Conservation (phyloP, 2,113 vertebrate species). For the Rhea pennata region DNA sequence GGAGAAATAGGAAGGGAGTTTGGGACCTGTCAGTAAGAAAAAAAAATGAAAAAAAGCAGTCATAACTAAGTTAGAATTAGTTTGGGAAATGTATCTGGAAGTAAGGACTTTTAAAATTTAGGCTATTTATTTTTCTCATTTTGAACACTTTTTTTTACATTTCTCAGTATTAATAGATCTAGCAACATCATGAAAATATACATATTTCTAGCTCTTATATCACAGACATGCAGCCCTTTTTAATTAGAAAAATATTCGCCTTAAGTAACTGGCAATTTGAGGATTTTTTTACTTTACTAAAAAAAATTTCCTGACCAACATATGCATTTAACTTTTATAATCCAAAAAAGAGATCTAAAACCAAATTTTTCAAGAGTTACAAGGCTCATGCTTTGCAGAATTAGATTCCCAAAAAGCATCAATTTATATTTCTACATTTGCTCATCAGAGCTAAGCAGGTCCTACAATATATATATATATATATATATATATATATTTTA, state of each 20-base stretch:
- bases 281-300: not conserved
- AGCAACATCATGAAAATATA: not conserved
- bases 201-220: not conserved
- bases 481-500: too few relatives aligned
- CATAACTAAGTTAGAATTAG: not conserved
- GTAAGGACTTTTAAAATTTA: not conserved
- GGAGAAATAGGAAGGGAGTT: not conserved
- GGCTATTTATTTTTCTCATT: not conserved
- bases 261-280: not conserved
- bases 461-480: not conserved
- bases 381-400: not conserved
- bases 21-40: not conserved
- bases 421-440: not conserved
- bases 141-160: not conserved
- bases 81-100: not conserved
- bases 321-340: not conserved
- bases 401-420: not conserved
- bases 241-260: not conserved
- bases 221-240: not conserved
- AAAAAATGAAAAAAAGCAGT: not conserved
- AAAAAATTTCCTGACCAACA: not conserved
- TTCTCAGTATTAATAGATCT: not conserved
- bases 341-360: not conserved
- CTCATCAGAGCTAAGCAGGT: not conserved
- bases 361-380: not conserved